Conservation (phyloP, 2,797 vertebrate genomes). For the Acipenser ruthenus region DNA sequence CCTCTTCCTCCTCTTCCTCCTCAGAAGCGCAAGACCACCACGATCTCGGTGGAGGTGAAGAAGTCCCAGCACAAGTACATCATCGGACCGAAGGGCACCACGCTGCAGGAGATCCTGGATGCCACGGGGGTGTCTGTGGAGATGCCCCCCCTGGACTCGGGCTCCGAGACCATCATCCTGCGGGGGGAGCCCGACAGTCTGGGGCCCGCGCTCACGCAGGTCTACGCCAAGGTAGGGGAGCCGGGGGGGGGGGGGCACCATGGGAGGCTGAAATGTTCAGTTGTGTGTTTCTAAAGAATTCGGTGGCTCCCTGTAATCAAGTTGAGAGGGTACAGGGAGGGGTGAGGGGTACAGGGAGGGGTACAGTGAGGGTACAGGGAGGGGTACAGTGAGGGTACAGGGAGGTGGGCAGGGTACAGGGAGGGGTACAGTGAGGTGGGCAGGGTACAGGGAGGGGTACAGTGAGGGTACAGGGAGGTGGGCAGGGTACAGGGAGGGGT, state of each 20-base stretch:
- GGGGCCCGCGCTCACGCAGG: slow-evolving; percentile 62
- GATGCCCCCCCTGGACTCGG: slow-evolving; percentile 59
- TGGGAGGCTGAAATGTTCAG: background rate
- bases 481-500: too few relatives aligned
- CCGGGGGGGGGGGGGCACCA: slow-evolving; percentile 20
- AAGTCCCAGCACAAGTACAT: slow-evolving; percentile 74
- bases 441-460: too few relatives aligned
- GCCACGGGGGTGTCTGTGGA: slow-evolving; percentile 63
- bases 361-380: too few relatives aligned
- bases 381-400: too few relatives aligned
- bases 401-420: too few relatives aligned
- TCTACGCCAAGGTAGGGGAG: slow-evolving; percentile 57
- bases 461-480: too few relatives aligned
- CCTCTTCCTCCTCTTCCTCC: slow-evolving; percentile 12
- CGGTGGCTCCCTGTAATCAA: too few relatives aligned
- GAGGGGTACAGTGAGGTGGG: too few relatives aligned
- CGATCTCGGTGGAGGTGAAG: slow-evolving; percentile 66
- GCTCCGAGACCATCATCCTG: slow-evolving; percentile 68
- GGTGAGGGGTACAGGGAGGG: too few relatives aligned
- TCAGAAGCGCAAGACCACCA: slow-evolving; percentile 70
- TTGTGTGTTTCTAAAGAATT: background rate
- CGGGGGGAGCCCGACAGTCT: slow-evolving; percentile 63
- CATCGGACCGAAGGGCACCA: slow-evolving; percentile 64
- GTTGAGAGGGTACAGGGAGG: too few relatives aligned
- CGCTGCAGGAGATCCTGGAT: slow-evolving; percentile 69